Evolutionary conservation across 2,888 invertebrate genomes (phyloP).

Genomic region (Apamea epomidion): DNA sequence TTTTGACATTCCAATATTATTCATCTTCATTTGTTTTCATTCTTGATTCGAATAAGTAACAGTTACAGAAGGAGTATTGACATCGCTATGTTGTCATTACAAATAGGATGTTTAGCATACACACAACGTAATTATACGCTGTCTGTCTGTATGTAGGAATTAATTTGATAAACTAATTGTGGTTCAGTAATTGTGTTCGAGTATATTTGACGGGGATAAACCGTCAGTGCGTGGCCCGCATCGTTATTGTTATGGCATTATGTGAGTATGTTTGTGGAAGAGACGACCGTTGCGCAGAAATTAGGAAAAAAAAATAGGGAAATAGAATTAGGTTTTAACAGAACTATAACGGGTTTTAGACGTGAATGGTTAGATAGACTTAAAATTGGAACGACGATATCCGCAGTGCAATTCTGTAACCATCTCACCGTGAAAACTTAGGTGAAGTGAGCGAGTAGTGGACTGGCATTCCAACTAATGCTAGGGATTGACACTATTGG

Average conservation of each 20-base stretch:
- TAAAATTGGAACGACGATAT: neutral
- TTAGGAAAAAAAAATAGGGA: no score
- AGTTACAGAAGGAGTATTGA: neutral
- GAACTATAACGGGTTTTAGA: neutral
- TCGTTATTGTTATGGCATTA: slow-evolving; percentile 27
- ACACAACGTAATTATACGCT: slow-evolving; percentile 28
- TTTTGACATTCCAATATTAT: neutral
- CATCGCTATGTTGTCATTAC: slow-evolving; percentile 6
- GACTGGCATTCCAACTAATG: no score
- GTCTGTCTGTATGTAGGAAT: slow-evolving; percentile 39
- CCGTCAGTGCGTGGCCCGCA: slow-evolving; percentile 20
- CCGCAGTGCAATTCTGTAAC: no score
- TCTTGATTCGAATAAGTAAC: neutral
- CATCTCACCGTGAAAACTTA: no score
- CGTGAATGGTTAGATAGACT: neutral
- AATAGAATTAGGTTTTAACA: slow-evolving; percentile 12
- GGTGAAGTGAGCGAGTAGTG: no score
- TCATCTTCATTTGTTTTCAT: neutral
- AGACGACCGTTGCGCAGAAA: neutral
- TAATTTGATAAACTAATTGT: slow-evolving; percentile 62
- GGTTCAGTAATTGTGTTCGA: slow-evolving; percentile 53
- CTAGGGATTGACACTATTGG: no score
- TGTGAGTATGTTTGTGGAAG: neutral
- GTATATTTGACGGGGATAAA: slow-evolving; percentile 56
- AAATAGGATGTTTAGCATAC: slow-evolving; percentile 18